phyloP scores from a whole-genome alignment of 2,888 invertebrate genomes.

The Euplagia quadripunctaria region DNA sequence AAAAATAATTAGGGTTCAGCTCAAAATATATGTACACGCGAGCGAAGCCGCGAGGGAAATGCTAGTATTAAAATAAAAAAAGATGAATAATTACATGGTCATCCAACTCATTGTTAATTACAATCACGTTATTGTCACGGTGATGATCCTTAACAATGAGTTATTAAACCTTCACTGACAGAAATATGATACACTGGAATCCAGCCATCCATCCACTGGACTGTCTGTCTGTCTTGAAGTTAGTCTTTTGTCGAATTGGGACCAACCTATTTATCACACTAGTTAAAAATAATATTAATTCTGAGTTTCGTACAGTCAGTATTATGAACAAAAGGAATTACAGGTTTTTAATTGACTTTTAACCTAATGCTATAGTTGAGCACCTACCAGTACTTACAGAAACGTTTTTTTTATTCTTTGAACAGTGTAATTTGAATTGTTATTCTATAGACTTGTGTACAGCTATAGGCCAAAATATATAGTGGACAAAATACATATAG shows the following conservation, averaged over 20 bases:
- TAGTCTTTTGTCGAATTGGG: background rate
- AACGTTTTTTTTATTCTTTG: no score
- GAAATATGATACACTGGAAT: constrained; percentile 4
- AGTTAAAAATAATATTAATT: background rate
- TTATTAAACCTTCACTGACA: background rate
- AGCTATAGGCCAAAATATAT: no score
- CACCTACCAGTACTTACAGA: background rate
- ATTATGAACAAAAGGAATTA: background rate
- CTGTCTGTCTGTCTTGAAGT: background rate
- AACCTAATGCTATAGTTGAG: background rate
- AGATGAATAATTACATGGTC: background rate
- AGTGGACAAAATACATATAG: no score
- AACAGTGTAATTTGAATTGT: no score
- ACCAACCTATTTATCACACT: background rate
- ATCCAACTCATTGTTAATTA: background rate
- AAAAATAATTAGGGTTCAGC: no score
- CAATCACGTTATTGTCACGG: constrained; percentile 8
- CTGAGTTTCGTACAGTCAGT: background rate
- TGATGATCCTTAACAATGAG: constrained; percentile 1
- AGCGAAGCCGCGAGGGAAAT: no score
- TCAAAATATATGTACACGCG: no score
- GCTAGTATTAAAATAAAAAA: no score
- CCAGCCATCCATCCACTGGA: background rate
- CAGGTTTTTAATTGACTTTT: background rate
- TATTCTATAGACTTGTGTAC: no score